phyloP scores from a whole-genome alignment of 2,797 vertebrate genomes.

The Apogon talboti region DNA sequence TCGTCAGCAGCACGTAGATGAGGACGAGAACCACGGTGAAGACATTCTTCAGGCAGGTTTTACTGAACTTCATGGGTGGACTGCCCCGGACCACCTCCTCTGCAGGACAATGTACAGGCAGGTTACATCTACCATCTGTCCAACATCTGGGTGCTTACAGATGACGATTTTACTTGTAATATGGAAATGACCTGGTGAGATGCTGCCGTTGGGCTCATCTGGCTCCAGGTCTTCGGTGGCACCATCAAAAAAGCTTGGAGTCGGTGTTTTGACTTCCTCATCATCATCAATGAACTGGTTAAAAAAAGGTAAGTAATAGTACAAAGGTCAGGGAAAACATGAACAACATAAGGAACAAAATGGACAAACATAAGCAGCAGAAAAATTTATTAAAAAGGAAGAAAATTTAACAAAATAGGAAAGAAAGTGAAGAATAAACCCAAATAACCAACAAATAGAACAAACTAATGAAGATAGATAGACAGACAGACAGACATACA shows the following conservation, averaged over 20 bases:
- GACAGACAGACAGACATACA: no score
- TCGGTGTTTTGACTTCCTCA: conserved; percentile 63
- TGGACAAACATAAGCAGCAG: no score
- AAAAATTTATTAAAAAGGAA: not conserved
- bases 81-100: conserved; percentile 81
- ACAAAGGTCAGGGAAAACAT: not conserved
- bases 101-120: conserved; percentile 25
- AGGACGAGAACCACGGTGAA: conserved; percentile 93
- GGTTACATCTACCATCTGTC: not conserved
- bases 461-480: no score
- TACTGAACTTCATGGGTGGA: conserved; percentile 86
- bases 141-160: no score
- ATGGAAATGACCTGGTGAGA: conserved; percentile 81
- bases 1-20: conserved; percentile 93
- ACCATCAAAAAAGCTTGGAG: conserved; percentile 73
- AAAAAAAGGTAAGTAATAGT: not conserved
- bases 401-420: not conserved
- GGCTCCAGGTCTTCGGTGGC: conserved; percentile 64
- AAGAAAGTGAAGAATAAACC: no score
- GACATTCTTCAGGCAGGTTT: conserved; percentile 93
- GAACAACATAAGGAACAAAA: no score
- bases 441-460: not conserved
- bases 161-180: no score
- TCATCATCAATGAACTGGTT: conserved; percentile 85
- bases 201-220: conserved; percentile 72